phyloP scores from a whole-genome alignment of 2,888 invertebrate genomes.

The Drosophila rellima region DNA sequence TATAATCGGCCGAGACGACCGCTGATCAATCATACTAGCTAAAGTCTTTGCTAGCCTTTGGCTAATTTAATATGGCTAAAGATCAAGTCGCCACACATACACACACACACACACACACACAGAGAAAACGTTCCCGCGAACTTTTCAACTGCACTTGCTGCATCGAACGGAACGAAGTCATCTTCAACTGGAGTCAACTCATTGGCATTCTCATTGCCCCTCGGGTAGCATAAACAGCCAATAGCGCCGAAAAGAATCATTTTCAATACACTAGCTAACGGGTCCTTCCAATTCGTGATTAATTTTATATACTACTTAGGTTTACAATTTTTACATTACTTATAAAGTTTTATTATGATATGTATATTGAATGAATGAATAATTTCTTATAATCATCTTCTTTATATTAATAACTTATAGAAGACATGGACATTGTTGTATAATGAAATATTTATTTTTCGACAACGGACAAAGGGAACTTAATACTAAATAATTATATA shows the following conservation, averaged over 20 bases:
- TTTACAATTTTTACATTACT: neutral
- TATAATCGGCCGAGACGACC: slow-evolving; percentile 73
- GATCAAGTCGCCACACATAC: slow-evolving; percentile 69
- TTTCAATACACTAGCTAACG: slow-evolving; percentile 20
- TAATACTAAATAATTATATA: too few relatives aligned
- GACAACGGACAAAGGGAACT: too few relatives aligned
- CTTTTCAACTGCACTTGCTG: slow-evolving; percentile 75
- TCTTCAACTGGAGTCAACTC: slow-evolving; percentile 20
- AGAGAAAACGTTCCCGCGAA: slow-evolving; percentile 76
- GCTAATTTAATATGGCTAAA: slow-evolving; percentile 82
- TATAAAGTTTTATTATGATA: neutral
- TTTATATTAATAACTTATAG: too few relatives aligned
- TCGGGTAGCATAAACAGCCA: slow-evolving; percentile 60
- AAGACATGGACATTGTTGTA: too few relatives aligned
- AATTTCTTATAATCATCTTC: too few relatives aligned
- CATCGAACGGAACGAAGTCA: slow-evolving; percentile 49
- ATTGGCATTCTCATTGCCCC: slow-evolving; percentile 40
- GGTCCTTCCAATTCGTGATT: neutral
- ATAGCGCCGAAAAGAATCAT: slow-evolving; percentile 41
- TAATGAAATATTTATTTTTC: too few relatives aligned
- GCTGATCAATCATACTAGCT: slow-evolving; percentile 70
- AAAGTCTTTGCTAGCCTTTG: slow-evolving; percentile 59
- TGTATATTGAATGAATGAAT: neutral
- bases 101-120: slow-evolving; percentile 20
- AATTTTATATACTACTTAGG: neutral